Percentiles rank a stretch among this genome's conserved stretches.
phyloP scores from a whole-genome alignment of 1,140 invertebrate species.

The Lepidostoma basale region DNA sequence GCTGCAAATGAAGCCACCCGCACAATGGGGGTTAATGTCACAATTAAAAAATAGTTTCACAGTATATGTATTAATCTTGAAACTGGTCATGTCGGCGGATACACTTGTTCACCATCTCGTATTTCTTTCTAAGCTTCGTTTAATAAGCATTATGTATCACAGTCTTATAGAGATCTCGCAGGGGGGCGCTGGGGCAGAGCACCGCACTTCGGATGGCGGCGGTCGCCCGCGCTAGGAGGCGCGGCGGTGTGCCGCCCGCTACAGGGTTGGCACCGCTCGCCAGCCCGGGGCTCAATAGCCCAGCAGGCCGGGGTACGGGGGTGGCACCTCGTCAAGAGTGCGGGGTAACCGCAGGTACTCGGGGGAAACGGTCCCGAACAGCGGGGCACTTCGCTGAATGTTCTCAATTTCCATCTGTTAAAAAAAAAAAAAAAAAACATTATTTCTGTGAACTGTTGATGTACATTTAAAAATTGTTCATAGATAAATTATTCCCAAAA shows the following conservation, averaged over 20 bases:
- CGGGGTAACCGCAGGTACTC: conserved; percentile 40
- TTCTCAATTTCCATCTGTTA: conserved; percentile 36
- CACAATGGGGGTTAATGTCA: too few species aligned
- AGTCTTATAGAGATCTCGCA: conserved; percentile 41
- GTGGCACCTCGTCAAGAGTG: conserved; percentile 39
- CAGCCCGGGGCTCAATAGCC: conserved; percentile 8
- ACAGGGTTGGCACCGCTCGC: not conserved
- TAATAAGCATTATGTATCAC: conserved; percentile 35
- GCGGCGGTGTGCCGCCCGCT: not conserved
- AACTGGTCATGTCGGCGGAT: too few species aligned
- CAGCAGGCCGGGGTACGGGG: conserved; percentile 18
- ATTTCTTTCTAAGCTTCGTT: too few species aligned
- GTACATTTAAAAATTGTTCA: too few species aligned
- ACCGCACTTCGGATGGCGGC: not conserved
- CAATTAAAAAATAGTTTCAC: too few species aligned
- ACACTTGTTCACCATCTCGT: too few species aligned
- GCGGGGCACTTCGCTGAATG: conserved; percentile 34
- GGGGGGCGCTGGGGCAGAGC: too few species aligned
- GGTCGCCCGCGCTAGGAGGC: not conserved
- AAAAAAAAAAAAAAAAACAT: conserved; percentile 5
- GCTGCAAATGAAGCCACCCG: too few species aligned
- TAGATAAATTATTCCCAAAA: too few species aligned
- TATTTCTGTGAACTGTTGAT: not conserved
- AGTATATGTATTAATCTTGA: too few species aligned
- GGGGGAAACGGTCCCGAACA: conserved; percentile 43